Percentiles rank a stretch among this genome's conserved stretches.
phyloP scores from a whole-genome alignment of 2,797 vertebrate genomes.

The Chloroceryle inda region DNA sequence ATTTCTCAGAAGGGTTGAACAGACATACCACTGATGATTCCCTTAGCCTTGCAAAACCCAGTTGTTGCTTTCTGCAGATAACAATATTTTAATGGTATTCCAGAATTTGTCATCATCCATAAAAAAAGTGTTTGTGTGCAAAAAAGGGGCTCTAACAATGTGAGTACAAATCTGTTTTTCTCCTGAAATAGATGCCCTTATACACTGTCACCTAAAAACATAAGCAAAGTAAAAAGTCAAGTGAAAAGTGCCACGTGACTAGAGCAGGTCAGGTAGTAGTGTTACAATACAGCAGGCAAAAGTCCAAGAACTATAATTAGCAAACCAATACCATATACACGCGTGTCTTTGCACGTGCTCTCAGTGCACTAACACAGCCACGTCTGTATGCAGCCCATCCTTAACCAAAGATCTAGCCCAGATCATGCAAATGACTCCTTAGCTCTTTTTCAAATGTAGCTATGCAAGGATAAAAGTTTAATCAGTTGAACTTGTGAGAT shows the following conservation, averaged over 20 bases:
- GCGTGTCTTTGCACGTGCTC: no score
- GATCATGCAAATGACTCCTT: background rate
- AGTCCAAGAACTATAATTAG: background rate
- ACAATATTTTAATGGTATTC: background rate
- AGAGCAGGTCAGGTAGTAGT: background rate
- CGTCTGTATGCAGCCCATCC: no score
- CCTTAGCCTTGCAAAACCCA: background rate
- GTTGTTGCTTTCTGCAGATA: background rate
- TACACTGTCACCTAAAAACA: background rate
- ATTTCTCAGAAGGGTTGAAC: background rate
- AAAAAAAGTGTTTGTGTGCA: background rate
- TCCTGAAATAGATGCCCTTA: background rate
- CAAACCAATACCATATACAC: background rate
- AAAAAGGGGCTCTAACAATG: background rate
- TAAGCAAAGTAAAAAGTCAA: background rate
- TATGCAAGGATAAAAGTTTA: background rate
- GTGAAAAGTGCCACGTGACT: background rate
- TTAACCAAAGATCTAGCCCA: background rate
- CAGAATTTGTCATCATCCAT: background rate
- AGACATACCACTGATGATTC: background rate
- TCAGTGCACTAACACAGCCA: no score
- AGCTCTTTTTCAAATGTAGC: background rate
- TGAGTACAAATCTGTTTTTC: background rate
- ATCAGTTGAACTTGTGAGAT: background rate
- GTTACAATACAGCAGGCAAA: background rate